phyloP scores from a whole-genome alignment of 2,888 invertebrate species.

The Adelphocoris suturalis region DNA sequence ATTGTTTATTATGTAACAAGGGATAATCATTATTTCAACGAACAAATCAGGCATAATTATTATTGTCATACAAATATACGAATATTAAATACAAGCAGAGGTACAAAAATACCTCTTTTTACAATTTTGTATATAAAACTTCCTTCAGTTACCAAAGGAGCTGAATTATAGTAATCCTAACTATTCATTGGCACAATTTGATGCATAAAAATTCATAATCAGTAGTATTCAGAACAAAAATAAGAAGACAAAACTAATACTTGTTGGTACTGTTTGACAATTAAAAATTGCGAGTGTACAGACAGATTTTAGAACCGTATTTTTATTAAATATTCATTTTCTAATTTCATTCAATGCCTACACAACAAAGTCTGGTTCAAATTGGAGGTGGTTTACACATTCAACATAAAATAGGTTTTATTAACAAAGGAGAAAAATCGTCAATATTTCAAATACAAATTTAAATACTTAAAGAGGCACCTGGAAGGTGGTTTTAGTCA shows the following conservation, averaged over 20 bases:
- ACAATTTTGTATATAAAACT: not conserved
- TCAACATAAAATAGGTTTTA: not conserved
- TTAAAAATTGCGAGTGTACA: not conserved
- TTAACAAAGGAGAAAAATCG: not conserved
- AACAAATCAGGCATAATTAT: conserved; percentile 72
- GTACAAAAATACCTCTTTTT: not conserved
- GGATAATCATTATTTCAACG: conserved; percentile 58
- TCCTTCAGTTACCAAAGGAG: not conserved
- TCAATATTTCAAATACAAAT: not conserved
- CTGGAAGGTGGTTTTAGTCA: not conserved
- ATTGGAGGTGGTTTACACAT: not conserved
- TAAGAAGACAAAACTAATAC: not conserved
- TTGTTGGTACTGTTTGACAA: not conserved
- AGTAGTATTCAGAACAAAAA: not conserved
- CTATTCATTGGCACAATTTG: conserved; percentile 59
- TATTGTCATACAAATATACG: conserved; percentile 74
- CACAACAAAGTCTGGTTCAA: not conserved
- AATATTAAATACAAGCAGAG: conserved; percentile 57
- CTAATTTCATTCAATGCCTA: not conserved
- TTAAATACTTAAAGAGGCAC: no score
- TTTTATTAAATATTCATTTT: not conserved
- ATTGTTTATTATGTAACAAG: conserved; percentile 49
- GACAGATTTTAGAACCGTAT: not conserved
- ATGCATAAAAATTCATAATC: not conserved
- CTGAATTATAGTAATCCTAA: not conserved